phyloP scores from a whole-genome alignment of 2,797 vertebrate species.

The Melanotaenia pygmaea region DNA sequence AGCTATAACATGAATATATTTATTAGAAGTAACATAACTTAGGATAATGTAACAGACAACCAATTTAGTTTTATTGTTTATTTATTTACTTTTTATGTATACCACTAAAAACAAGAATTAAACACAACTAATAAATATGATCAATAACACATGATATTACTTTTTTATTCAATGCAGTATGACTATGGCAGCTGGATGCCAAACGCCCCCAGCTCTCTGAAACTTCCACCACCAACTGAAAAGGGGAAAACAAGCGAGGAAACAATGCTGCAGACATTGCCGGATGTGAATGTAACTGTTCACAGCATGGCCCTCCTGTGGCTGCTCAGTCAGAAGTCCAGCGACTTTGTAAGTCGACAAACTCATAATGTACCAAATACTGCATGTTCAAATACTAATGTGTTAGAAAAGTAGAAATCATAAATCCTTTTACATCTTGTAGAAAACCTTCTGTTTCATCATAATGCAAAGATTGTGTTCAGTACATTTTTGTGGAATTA shows the following conservation, averaged over 20 bases:
- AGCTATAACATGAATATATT: too few relatives aligned
- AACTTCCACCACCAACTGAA: slow-evolving; percentile 53
- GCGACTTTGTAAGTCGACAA: slow-evolving; percentile 63
- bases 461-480: not conserved
- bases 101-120: not conserved
- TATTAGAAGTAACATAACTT: not conserved
- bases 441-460: too few relatives aligned
- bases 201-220: slow-evolving; percentile 58
- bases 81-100: too few relatives aligned
- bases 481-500: not conserved
- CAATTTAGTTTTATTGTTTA: too few relatives aligned
- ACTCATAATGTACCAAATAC: not conserved
- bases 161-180: slow-evolving; percentile 45
- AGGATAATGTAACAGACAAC: too few relatives aligned
- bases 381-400: not conserved
- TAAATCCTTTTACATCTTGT: too few relatives aligned
- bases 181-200: slow-evolving; percentile 70
- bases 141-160: not conserved
- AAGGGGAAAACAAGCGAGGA: slow-evolving; percentile 47
- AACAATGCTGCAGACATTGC: slow-evolving; percentile 56
- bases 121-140: not conserved
- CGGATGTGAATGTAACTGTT: slow-evolving; percentile 41
- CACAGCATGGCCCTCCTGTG: slow-evolving; percentile 40
- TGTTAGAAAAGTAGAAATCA: too few relatives aligned
- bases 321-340: slow-evolving; percentile 62